Percentiles rank a stretch among this genome's conserved stretches.
Evolutionary conservation across 2,888 invertebrate species (phyloP).

Genomic region (Julus scanicus): DNA sequence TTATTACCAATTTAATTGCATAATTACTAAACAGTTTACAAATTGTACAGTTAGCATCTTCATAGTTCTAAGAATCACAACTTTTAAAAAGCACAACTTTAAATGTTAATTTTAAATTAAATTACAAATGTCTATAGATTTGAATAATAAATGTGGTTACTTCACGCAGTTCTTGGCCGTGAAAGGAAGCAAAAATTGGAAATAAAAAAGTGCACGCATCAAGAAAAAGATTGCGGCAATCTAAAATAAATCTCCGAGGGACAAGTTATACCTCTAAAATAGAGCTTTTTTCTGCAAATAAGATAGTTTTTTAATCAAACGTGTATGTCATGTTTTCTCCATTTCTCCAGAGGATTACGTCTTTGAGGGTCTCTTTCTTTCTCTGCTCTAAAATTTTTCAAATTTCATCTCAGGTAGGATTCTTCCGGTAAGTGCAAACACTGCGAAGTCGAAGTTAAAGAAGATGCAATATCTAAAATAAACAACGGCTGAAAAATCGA

Average conservation of each 20-base stretch:
- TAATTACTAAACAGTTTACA: too few species aligned
- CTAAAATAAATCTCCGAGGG: background rate
- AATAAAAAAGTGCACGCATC: background rate
- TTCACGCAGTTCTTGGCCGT: background rate
- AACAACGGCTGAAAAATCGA: background rate
- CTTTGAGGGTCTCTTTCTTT: background rate
- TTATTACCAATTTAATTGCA: too few species aligned
- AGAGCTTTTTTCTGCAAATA: background rate
- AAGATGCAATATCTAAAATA: slow-evolving; percentile 13
- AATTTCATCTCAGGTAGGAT: background rate
- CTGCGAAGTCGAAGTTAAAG: background rate
- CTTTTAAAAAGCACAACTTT: background rate
- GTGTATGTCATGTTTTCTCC: background rate
- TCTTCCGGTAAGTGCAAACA: background rate
- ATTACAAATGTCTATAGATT: background rate
- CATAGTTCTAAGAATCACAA: background rate
- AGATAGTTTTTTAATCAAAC: background rate
- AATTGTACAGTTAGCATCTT: too few species aligned
- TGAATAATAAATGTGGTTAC: too few species aligned
- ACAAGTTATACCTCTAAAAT: background rate
- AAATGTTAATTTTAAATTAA: background rate
- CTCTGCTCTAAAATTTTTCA: background rate
- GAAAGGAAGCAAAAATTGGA: background rate
- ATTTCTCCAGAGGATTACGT: background rate
- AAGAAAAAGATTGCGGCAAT: background rate